These are phyloP conservation scores for Drosophila vallismaia DNA, from an alignment of 2,888 invertebrate species.

Conservation along the genomic window DNA sequence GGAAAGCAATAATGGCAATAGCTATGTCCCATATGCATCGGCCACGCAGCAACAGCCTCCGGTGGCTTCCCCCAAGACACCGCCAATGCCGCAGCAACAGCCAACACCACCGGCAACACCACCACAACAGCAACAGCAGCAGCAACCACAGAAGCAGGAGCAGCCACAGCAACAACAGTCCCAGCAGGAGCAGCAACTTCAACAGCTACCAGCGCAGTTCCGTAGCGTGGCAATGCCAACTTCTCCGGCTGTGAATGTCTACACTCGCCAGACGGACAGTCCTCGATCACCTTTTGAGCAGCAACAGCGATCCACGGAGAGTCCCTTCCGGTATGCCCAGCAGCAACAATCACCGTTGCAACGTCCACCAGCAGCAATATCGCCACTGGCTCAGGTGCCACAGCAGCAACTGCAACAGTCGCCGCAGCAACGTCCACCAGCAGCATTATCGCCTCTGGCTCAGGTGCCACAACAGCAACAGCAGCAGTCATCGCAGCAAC, in stretches of 20 bases:
- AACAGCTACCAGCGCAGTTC: conserved; percentile 59
- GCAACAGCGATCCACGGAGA: conserved; percentile 66
- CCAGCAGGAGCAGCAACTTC: conserved; percentile 23
- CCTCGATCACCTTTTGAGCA: conserved; percentile 71
- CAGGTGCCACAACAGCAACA: conserved; percentile 61
- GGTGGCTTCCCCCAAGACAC: conserved; percentile 34
- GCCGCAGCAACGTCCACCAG: conserved; percentile 51
- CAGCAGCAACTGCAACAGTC: conserved; percentile 56
- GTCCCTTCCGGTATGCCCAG: conserved; percentile 51
- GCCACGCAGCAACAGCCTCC: conserved; percentile 47
- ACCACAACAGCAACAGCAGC: conserved; percentile 62
- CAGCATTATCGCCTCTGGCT: conserved; percentile 62
- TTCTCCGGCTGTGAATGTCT: conserved; percentile 74
- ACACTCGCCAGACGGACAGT: conserved; percentile 77
- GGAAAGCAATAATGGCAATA: conserved; percentile 43
- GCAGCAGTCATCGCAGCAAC: conserved; percentile 43
- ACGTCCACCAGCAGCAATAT: conserved; percentile 56
- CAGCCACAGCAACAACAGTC: conserved; percentile 15
- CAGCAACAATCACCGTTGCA: conserved; percentile 48
- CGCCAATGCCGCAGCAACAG: conserved; percentile 50
- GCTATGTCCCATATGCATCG: conserved; percentile 52
- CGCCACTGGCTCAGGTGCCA: conserved; percentile 65
- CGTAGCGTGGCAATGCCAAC: conserved; percentile 80
- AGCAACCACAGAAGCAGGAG: background rate
- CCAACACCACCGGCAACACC: conserved; percentile 68